phyloP scores from a whole-genome alignment of 2,888 invertebrate species.

The Folsomia manolachei region DNA sequence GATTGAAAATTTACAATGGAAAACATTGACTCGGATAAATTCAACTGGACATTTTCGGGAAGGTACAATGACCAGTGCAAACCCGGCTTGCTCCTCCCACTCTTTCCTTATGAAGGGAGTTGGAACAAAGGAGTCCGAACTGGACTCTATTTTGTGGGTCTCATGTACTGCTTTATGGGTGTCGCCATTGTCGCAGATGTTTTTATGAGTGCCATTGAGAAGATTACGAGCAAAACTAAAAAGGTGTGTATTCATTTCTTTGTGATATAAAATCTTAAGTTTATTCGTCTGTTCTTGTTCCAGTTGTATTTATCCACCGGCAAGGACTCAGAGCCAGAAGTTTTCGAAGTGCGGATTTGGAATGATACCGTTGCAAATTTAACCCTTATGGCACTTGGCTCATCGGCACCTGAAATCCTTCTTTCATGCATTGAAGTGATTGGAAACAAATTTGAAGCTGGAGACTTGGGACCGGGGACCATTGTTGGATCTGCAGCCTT shows the following conservation, averaged over 20 bases:
- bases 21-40: too few species aligned
- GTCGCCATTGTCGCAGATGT: conserved; percentile 62
- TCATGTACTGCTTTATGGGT: conserved; percentile 61
- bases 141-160: conserved; percentile 56
- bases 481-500: conserved; percentile 62
- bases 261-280: neutral
- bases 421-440: conserved; percentile 59
- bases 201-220: conserved; percentile 62
- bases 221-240: conserved; percentile 59
- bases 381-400: conserved; percentile 61
- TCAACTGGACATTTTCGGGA: conserved; percentile 7
- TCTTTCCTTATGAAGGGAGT: conserved; percentile 56
- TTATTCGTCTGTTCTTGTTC: neutral
- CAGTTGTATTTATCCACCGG: conserved; percentile 47
- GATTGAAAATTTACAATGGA: too few species aligned
- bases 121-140: conserved; percentile 56
- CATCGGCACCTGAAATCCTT: conserved; percentile 61
- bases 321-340: conserved; percentile 55
- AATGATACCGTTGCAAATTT: conserved; percentile 62
- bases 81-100: conserved; percentile 55
- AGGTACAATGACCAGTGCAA: conserved; percentile 27
- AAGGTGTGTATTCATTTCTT: too few species aligned
- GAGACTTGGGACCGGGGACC: conserved; percentile 60
- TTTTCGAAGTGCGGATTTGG: conserved; percentile 57
- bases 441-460: conserved; percentile 55